Evolutionary conservation across 2,113 vertebrate genomes (phyloP).

Genomic region (Dasypus novemcinctus): DNA sequence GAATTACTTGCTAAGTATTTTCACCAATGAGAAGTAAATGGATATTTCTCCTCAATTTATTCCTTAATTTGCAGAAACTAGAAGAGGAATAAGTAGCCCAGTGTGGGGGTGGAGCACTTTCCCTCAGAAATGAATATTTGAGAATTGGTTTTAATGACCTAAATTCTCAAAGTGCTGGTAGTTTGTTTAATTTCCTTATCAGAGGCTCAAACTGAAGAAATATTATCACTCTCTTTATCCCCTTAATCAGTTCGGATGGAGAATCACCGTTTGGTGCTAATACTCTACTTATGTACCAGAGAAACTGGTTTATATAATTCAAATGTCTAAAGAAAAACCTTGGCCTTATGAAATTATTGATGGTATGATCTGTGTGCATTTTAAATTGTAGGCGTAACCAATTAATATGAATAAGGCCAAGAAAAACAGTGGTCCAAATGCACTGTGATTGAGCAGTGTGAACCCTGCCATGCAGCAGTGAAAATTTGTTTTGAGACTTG

Average conservation of each 20-base stretch:
- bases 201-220: neutral
- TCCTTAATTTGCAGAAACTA: neutral
- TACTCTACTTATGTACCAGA: neutral
- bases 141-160: slow-evolving; percentile 9
- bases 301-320: neutral
- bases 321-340: neutral
- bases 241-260: neutral
- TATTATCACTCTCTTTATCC: neutral
- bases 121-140: slow-evolving; percentile 22
- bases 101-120: neutral
- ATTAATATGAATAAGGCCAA: neutral
- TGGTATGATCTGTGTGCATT: neutral
- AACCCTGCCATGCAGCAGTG: neutral
- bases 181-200: neutral
- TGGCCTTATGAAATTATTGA: neutral
- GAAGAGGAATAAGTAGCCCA: neutral
- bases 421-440: neutral
- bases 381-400: neutral
- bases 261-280: neutral
- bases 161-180: neutral
- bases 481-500: slow-evolving; percentile 57
- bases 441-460: neutral
- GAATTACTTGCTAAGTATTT: slow-evolving; percentile 4
- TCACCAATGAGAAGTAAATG: neutral
- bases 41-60: neutral